Conservation (phyloP, 2,888 invertebrate genomes). For the Melinaea menophilus region DNA sequence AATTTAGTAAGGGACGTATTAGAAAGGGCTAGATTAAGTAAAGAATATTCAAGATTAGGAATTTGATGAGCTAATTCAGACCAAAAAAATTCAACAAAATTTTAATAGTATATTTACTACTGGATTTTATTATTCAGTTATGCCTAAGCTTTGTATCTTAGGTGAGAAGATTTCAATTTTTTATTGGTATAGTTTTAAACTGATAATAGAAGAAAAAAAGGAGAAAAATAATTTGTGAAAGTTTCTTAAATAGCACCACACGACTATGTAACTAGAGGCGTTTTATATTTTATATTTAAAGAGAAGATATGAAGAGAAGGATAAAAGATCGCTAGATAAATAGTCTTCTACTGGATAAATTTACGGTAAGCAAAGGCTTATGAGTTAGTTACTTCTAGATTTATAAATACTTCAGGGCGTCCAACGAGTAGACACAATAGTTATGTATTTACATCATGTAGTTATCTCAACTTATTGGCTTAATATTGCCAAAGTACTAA, state of each 20-base stretch:
- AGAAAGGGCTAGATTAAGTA: slow-evolving; percentile 49
- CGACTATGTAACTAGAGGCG: slow-evolving; percentile 46
- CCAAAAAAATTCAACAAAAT: not conserved
- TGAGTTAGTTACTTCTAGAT: slow-evolving; percentile 20
- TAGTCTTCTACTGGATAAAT: slow-evolving; percentile 38
- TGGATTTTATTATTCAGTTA: too few species aligned
- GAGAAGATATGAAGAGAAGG: slow-evolving; percentile 38
- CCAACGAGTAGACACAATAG: too few species aligned
- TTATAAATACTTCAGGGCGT: slow-evolving; percentile 13
- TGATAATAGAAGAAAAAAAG: too few species aligned
- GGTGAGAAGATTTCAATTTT: too few species aligned
- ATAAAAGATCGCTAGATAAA: slow-evolving; percentile 31
- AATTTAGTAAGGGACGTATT: slow-evolving; percentile 47
- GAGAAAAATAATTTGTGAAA: slow-evolving; percentile 7
- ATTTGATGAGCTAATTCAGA: not conserved
- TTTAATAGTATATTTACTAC: too few species aligned
- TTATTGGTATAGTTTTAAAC: too few species aligned
- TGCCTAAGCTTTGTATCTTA: too few species aligned
- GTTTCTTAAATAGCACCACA: slow-evolving; percentile 62
- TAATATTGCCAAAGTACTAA: too few species aligned
- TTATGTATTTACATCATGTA: too few species aligned
- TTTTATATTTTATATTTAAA: slow-evolving; percentile 14
- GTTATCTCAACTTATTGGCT: not conserved
- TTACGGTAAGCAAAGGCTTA: slow-evolving; percentile 37
- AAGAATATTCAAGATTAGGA: slow-evolving; percentile 10